Conservation (phyloP, 2,888 invertebrate genomes). For the Prosopocoilus inquinatus region DNA sequence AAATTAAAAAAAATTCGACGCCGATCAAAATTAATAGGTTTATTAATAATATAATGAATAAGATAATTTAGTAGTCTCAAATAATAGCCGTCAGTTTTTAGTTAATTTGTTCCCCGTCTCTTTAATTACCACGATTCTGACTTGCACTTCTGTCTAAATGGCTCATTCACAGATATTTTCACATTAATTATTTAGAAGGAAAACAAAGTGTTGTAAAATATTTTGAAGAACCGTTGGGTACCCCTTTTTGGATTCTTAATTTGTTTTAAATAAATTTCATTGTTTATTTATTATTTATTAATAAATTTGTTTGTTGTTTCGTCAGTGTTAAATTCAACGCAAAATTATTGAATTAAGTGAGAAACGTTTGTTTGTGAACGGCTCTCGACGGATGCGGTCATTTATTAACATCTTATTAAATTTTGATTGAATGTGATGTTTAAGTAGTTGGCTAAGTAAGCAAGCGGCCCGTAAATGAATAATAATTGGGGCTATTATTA, state of each 20-base stretch:
- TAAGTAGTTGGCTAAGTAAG: slow-evolving; percentile 15
- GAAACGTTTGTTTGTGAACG: slow-evolving; percentile 3
- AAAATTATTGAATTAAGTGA: background rate
- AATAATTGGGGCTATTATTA: slow-evolving; percentile 23
- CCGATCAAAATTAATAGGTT: slow-evolving; percentile 33
- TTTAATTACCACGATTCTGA: slow-evolving; percentile 17
- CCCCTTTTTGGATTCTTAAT: too few species aligned
- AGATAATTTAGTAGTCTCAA: slow-evolving; percentile 36
- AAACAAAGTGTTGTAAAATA: background rate
- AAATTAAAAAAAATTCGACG: background rate
- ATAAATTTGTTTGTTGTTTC: too few species aligned
- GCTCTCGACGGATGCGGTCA: slow-evolving; percentile 16
- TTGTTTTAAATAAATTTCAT: too few species aligned
- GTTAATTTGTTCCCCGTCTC: slow-evolving; percentile 27
- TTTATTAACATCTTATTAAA: slow-evolving; percentile 26
- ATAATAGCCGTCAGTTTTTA: slow-evolving; percentile 26
- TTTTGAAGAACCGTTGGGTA: too few species aligned
- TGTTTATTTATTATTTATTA: too few species aligned
- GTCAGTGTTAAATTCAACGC: too few species aligned
- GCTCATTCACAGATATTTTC: slow-evolving; percentile 1
- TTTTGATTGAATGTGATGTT: slow-evolving; percentile 20
- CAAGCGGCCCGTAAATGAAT: slow-evolving; percentile 19
- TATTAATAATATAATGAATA: slow-evolving; percentile 39
- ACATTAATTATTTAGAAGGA: background rate
- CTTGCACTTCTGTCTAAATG: slow-evolving; percentile 11